A percentile compares a stretch with the other conserved stretches of the same genome.
These are phyloP conservation scores for Penaeus indicus DNA, from an alignment of 1,140 invertebrate genomes.

Conservation along the genomic window DNA sequence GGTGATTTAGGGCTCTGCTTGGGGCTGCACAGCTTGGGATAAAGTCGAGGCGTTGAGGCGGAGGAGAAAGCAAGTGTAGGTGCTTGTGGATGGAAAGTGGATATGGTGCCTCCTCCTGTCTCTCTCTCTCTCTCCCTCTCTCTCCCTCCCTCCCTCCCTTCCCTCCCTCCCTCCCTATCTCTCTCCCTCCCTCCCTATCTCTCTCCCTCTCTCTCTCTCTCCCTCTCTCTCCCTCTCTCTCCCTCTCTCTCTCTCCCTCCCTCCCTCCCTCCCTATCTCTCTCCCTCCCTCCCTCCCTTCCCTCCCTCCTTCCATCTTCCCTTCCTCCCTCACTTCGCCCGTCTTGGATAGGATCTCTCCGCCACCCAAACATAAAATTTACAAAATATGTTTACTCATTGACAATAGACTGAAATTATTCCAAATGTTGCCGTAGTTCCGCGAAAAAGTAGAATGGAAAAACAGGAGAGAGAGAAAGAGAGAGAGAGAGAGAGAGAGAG, in stretches of 20 bases:
- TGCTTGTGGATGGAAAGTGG: not conserved
- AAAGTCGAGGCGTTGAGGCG: too few relatives aligned
- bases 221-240: not conserved
- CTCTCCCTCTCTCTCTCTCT: not conserved
- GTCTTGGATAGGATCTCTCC: not conserved
- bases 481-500: too few relatives aligned
- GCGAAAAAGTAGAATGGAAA: not conserved
- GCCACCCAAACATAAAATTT: not conserved
- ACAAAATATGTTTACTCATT: not conserved
- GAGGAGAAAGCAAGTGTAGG: not conserved
- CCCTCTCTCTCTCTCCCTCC: not conserved
- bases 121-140: not conserved
- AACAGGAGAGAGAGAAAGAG: too few relatives aligned
- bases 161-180: not conserved
- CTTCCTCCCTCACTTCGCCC: not conserved
- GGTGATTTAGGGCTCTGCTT: too few relatives aligned
- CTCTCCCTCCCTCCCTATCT: not conserved
- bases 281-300: not conserved
- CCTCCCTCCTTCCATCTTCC: not conserved
- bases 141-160: not conserved
- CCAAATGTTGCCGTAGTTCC: not conserved
- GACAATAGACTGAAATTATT: too few relatives aligned
- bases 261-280: not conserved
- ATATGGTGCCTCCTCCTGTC: not conserved
- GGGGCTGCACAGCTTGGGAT: too few relatives aligned